Evolutionary conservation across 2,113 vertebrate species (phyloP).

Genomic region (Scomber japonicus): DNA sequence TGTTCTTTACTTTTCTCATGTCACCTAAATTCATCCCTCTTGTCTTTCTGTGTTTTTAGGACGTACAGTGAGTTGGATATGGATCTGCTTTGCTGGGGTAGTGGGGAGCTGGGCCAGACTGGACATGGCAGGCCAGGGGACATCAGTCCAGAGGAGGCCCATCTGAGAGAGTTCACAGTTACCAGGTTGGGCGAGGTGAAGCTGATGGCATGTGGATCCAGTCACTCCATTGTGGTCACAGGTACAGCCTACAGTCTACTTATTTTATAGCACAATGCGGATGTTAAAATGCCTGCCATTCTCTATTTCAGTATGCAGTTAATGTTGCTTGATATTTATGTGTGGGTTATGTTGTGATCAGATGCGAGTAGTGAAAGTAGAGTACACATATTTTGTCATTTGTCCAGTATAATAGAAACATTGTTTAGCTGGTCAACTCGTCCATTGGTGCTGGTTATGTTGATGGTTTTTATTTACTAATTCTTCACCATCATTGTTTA

Average conservation of each 20-base stretch:
- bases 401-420: neutral
- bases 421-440: neutral
- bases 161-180: constrained; percentile 46
- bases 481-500: neutral
- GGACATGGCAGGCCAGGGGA: constrained; percentile 33
- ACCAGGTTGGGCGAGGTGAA: constrained; percentile 52
- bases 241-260: constrained; percentile 45
- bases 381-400: neutral
- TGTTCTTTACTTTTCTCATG: neutral
- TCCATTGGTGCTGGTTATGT: neutral
- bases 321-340: neutral
- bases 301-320: neutral
- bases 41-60: constrained; percentile 18
- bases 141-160: constrained; percentile 41
- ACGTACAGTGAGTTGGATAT: constrained; percentile 17
- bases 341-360: neutral
- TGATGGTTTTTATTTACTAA: neutral
- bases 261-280: neutral
- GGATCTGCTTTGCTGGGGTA: constrained; percentile 69
- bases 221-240: constrained; percentile 71
- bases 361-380: neutral
- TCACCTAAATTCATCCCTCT: neutral
- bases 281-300: neutral
- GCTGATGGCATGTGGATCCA: constrained; percentile 69
- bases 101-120: constrained; percentile 62